A percentile compares a stretch with the other conserved stretches of the same genome.
Evolutionary conservation across 2,888 invertebrate species (phyloP).

Genomic region (Lasioglossum calceatum): DNA sequence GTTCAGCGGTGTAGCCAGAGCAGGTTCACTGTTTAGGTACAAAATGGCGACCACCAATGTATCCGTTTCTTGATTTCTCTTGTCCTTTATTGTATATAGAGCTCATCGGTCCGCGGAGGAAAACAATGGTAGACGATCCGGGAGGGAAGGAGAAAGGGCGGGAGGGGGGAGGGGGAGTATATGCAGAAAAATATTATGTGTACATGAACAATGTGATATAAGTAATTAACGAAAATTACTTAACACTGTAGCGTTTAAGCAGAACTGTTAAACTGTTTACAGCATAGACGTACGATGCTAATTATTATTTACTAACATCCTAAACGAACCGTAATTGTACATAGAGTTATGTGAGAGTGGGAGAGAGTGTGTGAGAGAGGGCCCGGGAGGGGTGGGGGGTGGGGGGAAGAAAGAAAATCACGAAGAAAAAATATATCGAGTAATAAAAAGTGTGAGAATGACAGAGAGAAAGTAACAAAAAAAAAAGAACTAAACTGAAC

Average conservation of each 20-base stretch:
- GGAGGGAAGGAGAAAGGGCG: not conserved
- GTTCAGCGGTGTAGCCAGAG: not conserved
- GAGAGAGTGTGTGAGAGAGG: constrained; percentile 5
- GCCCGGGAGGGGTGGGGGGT: not conserved
- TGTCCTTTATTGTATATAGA: constrained; percentile 48
- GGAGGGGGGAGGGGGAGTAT: constrained; percentile 43
- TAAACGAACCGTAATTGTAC: constrained; percentile 69
- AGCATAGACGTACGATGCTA: constrained; percentile 80
- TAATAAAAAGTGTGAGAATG: not conserved
- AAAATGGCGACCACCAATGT: constrained; percentile 1
- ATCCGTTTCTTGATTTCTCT: constrained; percentile 20
- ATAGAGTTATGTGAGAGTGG: constrained; percentile 62
- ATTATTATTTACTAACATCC: constrained; percentile 79
- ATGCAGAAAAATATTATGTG: constrained; percentile 64
- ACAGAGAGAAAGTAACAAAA: constrained; percentile 42
- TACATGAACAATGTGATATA: constrained; percentile 84
- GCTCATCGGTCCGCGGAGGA: constrained; percentile 32
- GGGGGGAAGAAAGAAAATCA: constrained; percentile 3
- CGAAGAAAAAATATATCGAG: constrained; percentile 6
- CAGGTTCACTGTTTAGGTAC: constrained; percentile 26
- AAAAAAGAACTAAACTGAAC: constrained; percentile 6
- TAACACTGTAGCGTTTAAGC: constrained; percentile 81
- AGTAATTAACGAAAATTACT: constrained; percentile 82
- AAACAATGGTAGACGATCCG: not conserved
- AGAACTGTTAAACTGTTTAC: constrained; percentile 78